Evolutionary conservation across 2,113 vertebrate species (phyloP), one percentile per base, ranked within the genome.

Genomic region (Trinectes maculatus): DNA sequence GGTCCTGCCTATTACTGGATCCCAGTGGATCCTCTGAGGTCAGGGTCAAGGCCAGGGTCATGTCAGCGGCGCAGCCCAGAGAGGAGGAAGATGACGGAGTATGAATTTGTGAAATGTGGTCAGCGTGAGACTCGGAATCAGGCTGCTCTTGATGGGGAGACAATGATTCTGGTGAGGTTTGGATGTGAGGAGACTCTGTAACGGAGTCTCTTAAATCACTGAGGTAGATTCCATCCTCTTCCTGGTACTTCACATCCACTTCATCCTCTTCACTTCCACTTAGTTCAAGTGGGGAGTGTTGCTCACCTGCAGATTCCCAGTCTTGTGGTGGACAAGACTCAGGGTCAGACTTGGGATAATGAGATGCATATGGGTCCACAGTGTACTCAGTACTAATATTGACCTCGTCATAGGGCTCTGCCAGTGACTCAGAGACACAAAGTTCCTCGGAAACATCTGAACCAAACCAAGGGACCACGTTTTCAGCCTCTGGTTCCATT

Each of bases 31-130:
- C 83, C 34, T 64, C 79, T 91, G 85, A 31, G 52, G 58, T 63
- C 62, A 75, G 83, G 85, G 84, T 89, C 83, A 85, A 73, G 80
- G 79, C 77, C 34, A 92, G 86, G 91, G 93, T 93, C 91, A 94
- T 83, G 37, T 83, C 71, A 85, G 94, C 91, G 74, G 93, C 91
- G 52, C 68, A 89, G 52, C 78, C 75, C 40, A 80, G 16, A 59
- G 82, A 89, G 66, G 73, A 87, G 52, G 83, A 88, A 46, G 84
- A 83, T 26, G 84, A 87, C 10, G 1, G 44, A 25, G 75, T 85
- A 47, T 56, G 79, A 3, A 39, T 66, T 51, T 2, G 40, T 37
- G 79, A 71, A 28, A 47, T 80, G 82, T 77, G 80, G 83, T 60
- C 67, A 66, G 78, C 71, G 26, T 82, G 60, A 24, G 83, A 78